Evolutionary conservation across 2,888 invertebrate species (phyloP).

Genomic region (Melieria omissa): DNA sequence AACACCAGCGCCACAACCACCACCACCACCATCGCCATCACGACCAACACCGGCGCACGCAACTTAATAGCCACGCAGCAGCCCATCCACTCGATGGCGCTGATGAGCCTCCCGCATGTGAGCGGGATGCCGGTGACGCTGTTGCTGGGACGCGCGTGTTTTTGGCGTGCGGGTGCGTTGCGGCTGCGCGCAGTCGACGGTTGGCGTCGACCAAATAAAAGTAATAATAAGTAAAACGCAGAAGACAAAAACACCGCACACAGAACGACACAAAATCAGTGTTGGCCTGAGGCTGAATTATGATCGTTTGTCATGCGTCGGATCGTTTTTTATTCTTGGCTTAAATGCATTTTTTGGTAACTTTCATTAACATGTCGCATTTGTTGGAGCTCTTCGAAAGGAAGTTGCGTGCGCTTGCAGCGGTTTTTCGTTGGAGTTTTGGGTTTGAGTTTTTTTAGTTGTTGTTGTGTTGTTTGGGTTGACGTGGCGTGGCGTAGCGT

Average conservation of each 20-base stretch:
- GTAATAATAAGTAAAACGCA: not conserved
- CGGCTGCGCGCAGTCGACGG: constrained; percentile 2
- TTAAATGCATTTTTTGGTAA: constrained; percentile 17
- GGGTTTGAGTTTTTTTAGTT: not conserved
- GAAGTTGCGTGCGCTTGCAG: constrained; percentile 36
- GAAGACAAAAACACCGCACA: not conserved
- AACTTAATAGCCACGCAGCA: constrained; percentile 3
- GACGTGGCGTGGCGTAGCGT: not conserved
- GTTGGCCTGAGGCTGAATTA: constrained; percentile 31
- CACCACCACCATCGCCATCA: too few relatives aligned
- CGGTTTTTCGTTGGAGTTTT: constrained; percentile 11
- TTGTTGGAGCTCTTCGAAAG: constrained; percentile 1
- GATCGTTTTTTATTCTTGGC: constrained; percentile 9
- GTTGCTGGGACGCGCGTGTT: too few relatives aligned
- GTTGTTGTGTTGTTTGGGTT: not conserved
- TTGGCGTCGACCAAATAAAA: not conserved
- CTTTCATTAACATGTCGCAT: constrained; percentile 26
- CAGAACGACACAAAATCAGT: too few relatives aligned
- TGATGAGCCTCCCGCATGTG: not conserved
- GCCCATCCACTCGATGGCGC: constrained; percentile 33
- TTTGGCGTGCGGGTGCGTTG: not conserved
- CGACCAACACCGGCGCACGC: not conserved
- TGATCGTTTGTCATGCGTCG: constrained; percentile 41
- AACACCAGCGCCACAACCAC: too few relatives aligned
- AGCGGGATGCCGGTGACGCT: not conserved